Conservation (phyloP, 37 sponge, comb jelly and placozoan genomes). For the Petrosia ficiformis region DNA sequence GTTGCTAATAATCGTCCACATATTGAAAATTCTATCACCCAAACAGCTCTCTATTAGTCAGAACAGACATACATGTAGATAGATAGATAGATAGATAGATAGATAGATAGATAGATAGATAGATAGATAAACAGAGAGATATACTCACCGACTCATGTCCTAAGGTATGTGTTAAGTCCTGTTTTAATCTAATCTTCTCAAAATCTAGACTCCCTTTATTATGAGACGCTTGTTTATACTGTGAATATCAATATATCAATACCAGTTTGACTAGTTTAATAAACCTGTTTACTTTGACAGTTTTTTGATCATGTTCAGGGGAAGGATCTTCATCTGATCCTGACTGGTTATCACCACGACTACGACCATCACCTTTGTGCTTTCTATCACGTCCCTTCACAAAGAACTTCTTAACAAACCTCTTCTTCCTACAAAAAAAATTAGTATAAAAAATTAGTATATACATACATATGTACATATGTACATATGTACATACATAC, state of each 20-base stretch:
- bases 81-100: too few species aligned
- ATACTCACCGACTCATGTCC: neutral
- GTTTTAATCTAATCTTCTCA: conserved; percentile 61
- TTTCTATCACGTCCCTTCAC: neutral
- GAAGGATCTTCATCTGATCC: conserved; percentile 4
- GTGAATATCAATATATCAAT: conserved; percentile 1
- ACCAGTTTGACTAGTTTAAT: too few species aligned
- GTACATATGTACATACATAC: too few species aligned
- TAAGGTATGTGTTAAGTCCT: conserved; percentile 48
- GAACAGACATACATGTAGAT: neutral
- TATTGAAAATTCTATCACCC: conserved; percentile 84
- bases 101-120: too few species aligned
- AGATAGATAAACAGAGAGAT: too few species aligned
- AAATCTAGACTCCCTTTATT: conserved; percentile 71
- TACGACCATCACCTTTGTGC: neutral
- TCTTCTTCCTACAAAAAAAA: neutral
- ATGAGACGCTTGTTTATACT: conserved; percentile 76
- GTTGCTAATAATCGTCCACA: conserved; percentile 84
- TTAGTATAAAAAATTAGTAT: neutral
- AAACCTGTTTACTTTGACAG: neutral
- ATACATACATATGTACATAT: neutral
- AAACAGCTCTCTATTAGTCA: conserved; percentile 65
- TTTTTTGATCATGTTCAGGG: conserved; percentile 1
- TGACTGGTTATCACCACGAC: neutral
- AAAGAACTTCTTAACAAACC: neutral